A percentile compares a stretch with the other conserved stretches of the same genome.
These are phyloP conservation scores for Peromyscus maniculatus DNA, from an alignment of 2,113 vertebrate species.

Conservation along the genomic window DNA sequence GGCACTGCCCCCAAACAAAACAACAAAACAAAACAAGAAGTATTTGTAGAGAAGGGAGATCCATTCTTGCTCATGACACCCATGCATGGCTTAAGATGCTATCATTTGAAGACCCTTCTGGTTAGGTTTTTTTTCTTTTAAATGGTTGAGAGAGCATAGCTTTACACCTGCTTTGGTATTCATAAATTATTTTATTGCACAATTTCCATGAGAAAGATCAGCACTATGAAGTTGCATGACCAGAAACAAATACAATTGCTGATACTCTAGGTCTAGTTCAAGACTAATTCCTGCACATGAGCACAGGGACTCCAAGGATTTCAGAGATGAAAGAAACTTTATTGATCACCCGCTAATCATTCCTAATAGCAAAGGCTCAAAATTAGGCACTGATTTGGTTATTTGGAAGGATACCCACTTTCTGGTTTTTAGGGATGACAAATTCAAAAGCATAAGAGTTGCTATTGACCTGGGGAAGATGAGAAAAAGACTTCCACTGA, in stretches of 20 bases:
- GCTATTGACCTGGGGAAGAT: not conserved
- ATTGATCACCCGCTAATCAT: not conserved
- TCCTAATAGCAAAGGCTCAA: not conserved
- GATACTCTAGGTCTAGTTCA: not conserved
- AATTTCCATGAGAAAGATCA: constrained; percentile 29
- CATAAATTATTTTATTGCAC: constrained; percentile 46
- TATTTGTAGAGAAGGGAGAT: not conserved
- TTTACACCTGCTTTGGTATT: constrained; percentile 6
- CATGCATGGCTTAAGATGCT: not conserved
- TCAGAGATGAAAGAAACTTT: not conserved
- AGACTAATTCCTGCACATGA: not conserved
- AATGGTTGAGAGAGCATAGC: not conserved
- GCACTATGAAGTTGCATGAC: not conserved
- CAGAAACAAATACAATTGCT: not conserved
- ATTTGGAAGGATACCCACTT: not conserved
- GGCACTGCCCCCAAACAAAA: not conserved
- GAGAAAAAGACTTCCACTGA: not conserved
- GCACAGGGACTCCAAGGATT: not conserved
- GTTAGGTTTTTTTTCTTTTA: constrained; percentile 24
- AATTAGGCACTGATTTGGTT: not conserved
- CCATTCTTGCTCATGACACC: not conserved
- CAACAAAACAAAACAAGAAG: not conserved
- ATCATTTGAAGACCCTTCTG: constrained; percentile 16
- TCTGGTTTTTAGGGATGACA: constrained; percentile 3
- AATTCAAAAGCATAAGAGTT: constrained; percentile 36